Evolutionary conservation across 2,888 invertebrate species (phyloP).

Genomic region (Carabus problematicus): DNA sequence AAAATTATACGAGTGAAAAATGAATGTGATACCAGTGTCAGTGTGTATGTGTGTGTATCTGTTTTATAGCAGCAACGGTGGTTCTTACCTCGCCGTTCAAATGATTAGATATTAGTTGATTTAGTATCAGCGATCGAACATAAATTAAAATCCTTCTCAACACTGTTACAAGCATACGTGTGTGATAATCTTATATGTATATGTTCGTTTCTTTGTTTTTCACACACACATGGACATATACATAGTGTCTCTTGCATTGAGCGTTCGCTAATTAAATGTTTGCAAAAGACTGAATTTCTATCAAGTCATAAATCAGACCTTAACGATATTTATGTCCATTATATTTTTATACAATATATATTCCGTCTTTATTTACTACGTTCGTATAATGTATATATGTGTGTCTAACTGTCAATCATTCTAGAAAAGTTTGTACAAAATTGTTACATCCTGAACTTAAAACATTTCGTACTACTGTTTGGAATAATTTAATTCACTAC

Average conservation of each 20-base stretch:
- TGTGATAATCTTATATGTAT: no score
- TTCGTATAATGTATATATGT: no score
- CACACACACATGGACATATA: constrained; percentile 13
- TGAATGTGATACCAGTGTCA: constrained; percentile 13
- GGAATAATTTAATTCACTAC: background rate
- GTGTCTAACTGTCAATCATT: no score
- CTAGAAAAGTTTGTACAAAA: background rate
- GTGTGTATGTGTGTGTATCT: constrained; percentile 10
- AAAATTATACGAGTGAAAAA: constrained; percentile 46
- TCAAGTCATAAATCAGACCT: constrained; percentile 36
- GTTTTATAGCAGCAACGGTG: constrained; percentile 20
- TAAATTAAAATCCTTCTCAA: no score
- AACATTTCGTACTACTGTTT: background rate
- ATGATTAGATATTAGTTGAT: constrained; percentile 41
- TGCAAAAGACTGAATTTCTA: constrained; percentile 41
- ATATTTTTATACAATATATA: constrained; percentile 34
- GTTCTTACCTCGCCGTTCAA: background rate
- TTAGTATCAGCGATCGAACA: background rate
- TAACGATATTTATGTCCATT: constrained; percentile 41
- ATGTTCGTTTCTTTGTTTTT: background rate
- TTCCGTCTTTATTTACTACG: no score
- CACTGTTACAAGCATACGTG: no score
- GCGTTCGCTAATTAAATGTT: constrained; percentile 39
- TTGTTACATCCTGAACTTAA: constrained; percentile 2
- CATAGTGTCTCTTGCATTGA: constrained; percentile 23